Percentiles rank a stretch among this genome's conserved stretches.
Evolutionary conservation across 2,888 invertebrate genomes (phyloP).

Genomic region (Keiferia lycopersicella): DNA sequence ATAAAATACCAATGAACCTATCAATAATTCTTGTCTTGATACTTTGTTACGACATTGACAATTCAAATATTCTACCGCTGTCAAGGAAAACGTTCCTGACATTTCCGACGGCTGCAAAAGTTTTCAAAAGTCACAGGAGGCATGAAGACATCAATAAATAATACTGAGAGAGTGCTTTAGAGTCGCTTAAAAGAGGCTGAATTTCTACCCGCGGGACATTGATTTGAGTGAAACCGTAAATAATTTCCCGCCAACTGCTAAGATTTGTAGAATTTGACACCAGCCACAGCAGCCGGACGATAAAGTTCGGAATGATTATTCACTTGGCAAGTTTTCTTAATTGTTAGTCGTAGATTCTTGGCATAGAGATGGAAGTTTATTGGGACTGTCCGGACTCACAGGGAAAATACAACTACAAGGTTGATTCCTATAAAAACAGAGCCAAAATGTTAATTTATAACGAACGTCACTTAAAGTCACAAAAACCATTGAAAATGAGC

Average conservation of each 20-base stretch:
- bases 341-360: constrained; percentile 8
- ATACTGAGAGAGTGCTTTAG: too few species aligned
- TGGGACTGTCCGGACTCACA: too few species aligned
- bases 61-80: constrained; percentile 13
- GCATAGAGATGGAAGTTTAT: not conserved
- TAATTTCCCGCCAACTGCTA: constrained; percentile 40
- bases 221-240: constrained; percentile 39
- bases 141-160: constrained; percentile 27
- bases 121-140: not conserved
- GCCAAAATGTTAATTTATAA: too few species aligned
- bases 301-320: constrained; percentile 38
- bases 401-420: too few species aligned
- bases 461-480: too few species aligned
- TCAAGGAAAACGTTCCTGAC: constrained; percentile 20
- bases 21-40: not conserved
- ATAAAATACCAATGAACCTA: not conserved
- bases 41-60: not conserved
- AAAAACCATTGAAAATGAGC: too few species aligned
- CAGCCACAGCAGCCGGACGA: constrained; percentile 32
- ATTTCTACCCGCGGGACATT: constrained; percentile 30
- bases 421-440: too few species aligned
- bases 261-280: constrained; percentile 44
- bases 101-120: constrained; percentile 23
- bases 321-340: constrained; percentile 36
- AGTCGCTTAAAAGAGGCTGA: too few species aligned